Percentiles rank a stretch among this genome's conserved stretches.
These are phyloP conservation scores for Porites lutea DNA, from an alignment of 64 coral and sea anemone genomes.

Conservation along the genomic window DNA sequence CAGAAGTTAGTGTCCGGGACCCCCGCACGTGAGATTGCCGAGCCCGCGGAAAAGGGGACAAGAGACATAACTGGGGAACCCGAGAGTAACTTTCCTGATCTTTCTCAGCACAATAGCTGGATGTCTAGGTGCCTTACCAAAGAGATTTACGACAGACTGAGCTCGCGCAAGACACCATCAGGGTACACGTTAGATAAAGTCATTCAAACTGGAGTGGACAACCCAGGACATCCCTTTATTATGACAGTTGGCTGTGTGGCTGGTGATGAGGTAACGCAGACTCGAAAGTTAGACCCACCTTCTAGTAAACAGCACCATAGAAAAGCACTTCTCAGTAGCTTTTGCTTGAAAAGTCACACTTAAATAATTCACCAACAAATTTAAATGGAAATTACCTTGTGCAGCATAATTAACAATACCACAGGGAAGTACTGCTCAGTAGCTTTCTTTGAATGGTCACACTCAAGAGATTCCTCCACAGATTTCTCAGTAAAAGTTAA, in stretches of 20 bases:
- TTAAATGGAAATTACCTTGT: no score
- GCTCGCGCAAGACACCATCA: constrained; percentile 66
- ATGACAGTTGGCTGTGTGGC: constrained; percentile 92
- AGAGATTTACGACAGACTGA: constrained; percentile 74
- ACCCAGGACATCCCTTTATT: constrained; percentile 90
- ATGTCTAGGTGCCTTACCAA: constrained; percentile 78
- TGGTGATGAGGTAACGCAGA: constrained; percentile 74
- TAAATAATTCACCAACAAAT: no score
- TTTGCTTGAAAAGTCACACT: not conserved
- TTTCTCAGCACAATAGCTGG: constrained; percentile 80
- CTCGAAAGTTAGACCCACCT: no score
- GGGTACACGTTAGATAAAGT: constrained; percentile 79
- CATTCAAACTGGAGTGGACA: constrained; percentile 90
- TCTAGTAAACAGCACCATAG: not conserved
- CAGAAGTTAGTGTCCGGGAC: constrained; percentile 29
- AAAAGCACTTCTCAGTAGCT: not conserved
- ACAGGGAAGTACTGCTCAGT: no score
- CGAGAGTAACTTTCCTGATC: constrained; percentile 65
- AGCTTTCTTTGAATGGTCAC: no score
- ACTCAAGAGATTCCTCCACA: no score
- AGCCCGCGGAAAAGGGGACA: not conserved
- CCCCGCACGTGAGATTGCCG: not conserved
- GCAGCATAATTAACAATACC: no score
- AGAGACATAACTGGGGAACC: not conserved
- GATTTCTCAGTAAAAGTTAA: no score